These are phyloP conservation scores for Okamejei kenojei DNA, from an alignment of 2,797 vertebrate genomes.

Conservation along the genomic window DNA sequence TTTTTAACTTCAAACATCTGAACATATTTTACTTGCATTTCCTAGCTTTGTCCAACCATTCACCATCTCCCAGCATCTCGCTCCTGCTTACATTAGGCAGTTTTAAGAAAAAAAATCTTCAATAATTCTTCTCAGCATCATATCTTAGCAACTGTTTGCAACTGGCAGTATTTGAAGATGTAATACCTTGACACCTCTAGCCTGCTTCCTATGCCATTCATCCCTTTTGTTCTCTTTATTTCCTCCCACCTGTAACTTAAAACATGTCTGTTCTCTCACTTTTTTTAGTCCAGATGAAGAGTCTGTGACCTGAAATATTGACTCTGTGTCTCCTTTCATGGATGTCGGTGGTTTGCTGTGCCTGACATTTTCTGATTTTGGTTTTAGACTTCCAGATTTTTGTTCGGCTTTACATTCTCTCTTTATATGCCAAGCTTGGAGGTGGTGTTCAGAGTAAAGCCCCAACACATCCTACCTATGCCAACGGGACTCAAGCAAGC, in stretches of 20 bases:
- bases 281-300: too few species aligned
- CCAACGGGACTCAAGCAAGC: background rate
- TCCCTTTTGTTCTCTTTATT: too few species aligned
- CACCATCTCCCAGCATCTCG: background rate
- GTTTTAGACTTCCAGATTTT: too few species aligned
- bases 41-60: background rate
- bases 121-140: background rate
- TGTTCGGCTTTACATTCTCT: background rate
- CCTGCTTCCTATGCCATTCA: too few species aligned
- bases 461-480: background rate
- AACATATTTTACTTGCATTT: background rate
- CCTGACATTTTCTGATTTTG: too few species aligned
- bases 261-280: too few species aligned
- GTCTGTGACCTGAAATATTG: too few species aligned
- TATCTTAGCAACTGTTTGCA: background rate
- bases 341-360: too few species aligned
- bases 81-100: background rate
- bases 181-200: too few species aligned
- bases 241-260: too few species aligned
- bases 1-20: background rate
- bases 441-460: background rate
- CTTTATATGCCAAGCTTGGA: background rate
- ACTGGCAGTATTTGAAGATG: too few species aligned
- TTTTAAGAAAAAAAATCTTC: background rate
- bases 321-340: too few species aligned